phyloP scores from a whole-genome alignment of 2,113 vertebrate species.

The Dryoscopus gambensis region DNA sequence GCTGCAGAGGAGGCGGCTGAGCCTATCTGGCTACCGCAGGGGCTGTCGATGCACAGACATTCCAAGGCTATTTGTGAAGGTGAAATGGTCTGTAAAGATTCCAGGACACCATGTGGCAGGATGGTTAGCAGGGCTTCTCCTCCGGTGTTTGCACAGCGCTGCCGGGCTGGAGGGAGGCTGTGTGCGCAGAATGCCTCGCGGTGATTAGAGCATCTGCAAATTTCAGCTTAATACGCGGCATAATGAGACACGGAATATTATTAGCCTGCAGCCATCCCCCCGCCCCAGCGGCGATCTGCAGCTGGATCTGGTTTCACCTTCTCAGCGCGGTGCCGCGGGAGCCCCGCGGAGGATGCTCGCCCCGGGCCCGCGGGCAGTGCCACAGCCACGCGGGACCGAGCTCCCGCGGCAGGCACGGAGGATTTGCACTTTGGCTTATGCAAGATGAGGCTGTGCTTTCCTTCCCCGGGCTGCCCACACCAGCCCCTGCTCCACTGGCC shows the following conservation, averaged over 20 bases:
- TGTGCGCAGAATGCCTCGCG: slow-evolving; percentile 17
- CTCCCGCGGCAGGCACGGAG: background rate
- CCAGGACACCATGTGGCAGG: slow-evolving; percentile 50
- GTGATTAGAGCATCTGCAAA: slow-evolving; percentile 60
- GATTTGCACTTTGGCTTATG: background rate
- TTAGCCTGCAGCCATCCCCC: slow-evolving; percentile 57
- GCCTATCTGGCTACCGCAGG: slow-evolving; percentile 54
- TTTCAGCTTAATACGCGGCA: slow-evolving; percentile 49
- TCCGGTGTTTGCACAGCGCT: slow-evolving; percentile 35
- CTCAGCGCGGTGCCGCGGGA: background rate
- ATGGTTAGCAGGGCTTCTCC: slow-evolving; percentile 39
- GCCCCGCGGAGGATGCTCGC: background rate
- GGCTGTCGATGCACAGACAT: slow-evolving; percentile 52
- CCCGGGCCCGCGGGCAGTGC: background rate
- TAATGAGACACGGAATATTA: slow-evolving; percentile 52
- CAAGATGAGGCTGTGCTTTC: background rate
- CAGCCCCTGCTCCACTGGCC: background rate
- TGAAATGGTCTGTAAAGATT: slow-evolving; percentile 67
- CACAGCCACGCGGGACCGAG: background rate
- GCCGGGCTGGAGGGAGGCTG: slow-evolving; percentile 13
- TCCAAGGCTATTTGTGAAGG: slow-evolving; percentile 73
- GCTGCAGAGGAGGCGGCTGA: slow-evolving; percentile 23
- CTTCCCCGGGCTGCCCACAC: background rate
- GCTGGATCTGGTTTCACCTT: slow-evolving; percentile 3
- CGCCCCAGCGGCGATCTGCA: slow-evolving; percentile 4